Base-by-base conservation (phyloP, 2,888 invertebrate species). In the Dermolepida albohirtum region DNA sequence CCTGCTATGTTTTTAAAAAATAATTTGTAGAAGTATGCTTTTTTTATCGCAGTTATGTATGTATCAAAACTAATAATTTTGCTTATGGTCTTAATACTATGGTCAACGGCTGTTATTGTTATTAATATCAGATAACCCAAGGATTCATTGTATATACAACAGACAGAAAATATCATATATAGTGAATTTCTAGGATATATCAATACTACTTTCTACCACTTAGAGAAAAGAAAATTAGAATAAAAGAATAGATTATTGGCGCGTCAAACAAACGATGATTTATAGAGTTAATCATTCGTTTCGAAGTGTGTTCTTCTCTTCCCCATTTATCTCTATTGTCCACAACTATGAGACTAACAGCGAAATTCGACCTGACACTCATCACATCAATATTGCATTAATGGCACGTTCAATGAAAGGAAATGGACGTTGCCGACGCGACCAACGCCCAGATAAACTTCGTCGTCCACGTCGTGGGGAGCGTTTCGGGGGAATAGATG, bases 321-420 rank as follows among this genome's bases (percentile, higher is more conserved):
- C 12, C 47, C 47, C 59, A 62, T 62, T 62, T 34, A 47, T 62
- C 47, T 47, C 47, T 34, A 62, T 41, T 41, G 55, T 62, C 14
- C 43, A 8, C 34, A 29, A 43, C 39, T 47, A 62, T 49, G 12
- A 62, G 16, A 10, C 47, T 29, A 16, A 47, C 34, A 39, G 47
- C 29, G 49, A 62, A 62, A 62, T 39, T 62, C 17, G 47, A 62
- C 47, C 34, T 34, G 59, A 62, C 59, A 62, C 16, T 47, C 39
- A 62, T 62, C 59, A 17, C 49, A 47, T 62, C 59, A 47, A 62
- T 62, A 62, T 62, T 62, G 49, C 59, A 62, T 62, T 62, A 62
- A 62, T 62, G 47, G 59, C 16, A 16, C 47, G 47, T 47, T 47
- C 59, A 62, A 14, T 47, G 49, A 39, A 62, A 47, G 59, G 59